These are phyloP conservation scores for Serranus cabrilla DNA, from an alignment of 2,797 vertebrate species.

Conservation along the genomic window DNA sequence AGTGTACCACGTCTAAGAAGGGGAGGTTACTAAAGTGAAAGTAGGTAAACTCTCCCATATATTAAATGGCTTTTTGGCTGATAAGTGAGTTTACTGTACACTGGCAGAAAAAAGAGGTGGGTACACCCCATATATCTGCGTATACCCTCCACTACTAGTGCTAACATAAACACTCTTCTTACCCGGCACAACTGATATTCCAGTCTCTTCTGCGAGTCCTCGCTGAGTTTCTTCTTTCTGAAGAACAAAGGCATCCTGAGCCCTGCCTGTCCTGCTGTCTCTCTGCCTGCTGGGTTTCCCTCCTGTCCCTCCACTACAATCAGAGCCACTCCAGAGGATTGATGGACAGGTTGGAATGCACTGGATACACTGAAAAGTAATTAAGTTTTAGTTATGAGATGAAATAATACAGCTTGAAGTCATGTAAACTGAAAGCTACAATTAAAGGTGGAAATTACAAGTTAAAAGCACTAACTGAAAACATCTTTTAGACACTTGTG, in stretches of 20 bases:
- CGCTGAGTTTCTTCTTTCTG: conserved; percentile 92
- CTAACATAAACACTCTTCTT: conserved; percentile 51
- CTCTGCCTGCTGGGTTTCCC: conserved; percentile 5
- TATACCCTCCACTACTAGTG: no score
- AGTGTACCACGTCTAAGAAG: no score
- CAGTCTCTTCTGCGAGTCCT: conserved; percentile 91
- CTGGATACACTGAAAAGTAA: conserved; percentile 11
- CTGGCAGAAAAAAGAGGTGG: no score
- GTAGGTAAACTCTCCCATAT: no score
- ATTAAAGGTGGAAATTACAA: background rate
- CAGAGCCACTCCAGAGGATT: background rate
- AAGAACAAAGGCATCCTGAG: conserved; percentile 92
- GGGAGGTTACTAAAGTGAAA: no score
- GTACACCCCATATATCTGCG: no score
- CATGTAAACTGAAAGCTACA: background rate
- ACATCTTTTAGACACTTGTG: background rate
- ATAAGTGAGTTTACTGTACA: no score
- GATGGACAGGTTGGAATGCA: background rate
- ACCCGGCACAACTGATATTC: conserved; percentile 96
- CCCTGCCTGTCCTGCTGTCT: conserved; percentile 7
- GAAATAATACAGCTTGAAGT: background rate
- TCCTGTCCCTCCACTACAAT: conserved; percentile 15
- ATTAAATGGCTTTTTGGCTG: no score
- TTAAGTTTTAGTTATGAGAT: background rate
- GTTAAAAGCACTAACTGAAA: background rate